Evolutionary conservation across 2,113 vertebrate species (phyloP).

Genomic region (Patagioenas fasciata): DNA sequence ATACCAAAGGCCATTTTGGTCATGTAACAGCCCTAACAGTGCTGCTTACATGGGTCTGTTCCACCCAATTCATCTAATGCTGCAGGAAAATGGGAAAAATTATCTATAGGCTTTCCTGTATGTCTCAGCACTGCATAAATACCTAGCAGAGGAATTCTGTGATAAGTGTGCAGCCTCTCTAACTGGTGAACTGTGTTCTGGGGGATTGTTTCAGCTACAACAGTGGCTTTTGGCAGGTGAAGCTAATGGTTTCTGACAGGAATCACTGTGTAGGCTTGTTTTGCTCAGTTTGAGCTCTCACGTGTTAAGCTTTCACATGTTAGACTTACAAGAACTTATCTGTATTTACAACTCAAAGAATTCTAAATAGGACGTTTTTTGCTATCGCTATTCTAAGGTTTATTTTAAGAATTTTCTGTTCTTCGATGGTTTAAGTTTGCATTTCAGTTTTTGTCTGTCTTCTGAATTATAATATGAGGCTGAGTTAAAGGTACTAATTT

Average conservation of each 20-base stretch:
- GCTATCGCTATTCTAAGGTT: not conserved
- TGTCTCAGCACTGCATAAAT: not conserved
- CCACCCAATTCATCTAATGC: not conserved
- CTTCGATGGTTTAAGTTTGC: not conserved
- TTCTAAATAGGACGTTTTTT: not conserved
- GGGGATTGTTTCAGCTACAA: slow-evolving; percentile 4
- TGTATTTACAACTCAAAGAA: slow-evolving; percentile 5
- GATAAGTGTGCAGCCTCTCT: not conserved
- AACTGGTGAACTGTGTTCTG: slow-evolving; percentile 2
- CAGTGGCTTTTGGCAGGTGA: slow-evolving; percentile 8
- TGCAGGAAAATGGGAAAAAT: not conserved
- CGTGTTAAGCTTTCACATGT: slow-evolving; percentile 23
- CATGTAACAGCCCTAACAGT: not conserved
- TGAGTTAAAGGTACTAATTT: not conserved
- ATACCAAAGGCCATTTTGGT: not conserved
- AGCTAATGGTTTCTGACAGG: slow-evolving; percentile 50
- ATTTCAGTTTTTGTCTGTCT: not conserved
- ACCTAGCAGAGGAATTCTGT: not conserved
- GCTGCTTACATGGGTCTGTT: not conserved
- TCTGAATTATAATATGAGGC: not conserved
- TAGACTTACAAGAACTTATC: slow-evolving; percentile 8
- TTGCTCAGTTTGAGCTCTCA: slow-evolving; percentile 28
- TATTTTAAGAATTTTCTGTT: not conserved
- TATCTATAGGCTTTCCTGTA: not conserved
- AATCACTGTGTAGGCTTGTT: slow-evolving; percentile 18